Conservation (phyloP, 2,888 invertebrate species). For the Drosophila seclusa region DNA sequence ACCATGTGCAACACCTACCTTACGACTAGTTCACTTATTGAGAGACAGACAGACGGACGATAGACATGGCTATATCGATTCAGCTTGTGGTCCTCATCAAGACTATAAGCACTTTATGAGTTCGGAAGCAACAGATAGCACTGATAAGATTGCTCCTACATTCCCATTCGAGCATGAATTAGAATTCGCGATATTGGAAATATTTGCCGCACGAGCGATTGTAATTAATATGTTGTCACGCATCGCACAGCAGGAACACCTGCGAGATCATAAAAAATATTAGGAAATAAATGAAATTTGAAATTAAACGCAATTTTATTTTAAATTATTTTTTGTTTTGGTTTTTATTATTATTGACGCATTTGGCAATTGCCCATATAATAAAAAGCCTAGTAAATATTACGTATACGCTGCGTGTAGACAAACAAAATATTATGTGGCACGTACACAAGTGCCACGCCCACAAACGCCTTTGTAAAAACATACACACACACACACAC, state of each 20-base stretch:
- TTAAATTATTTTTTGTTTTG: conserved; percentile 40
- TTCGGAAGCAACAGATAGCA: background rate
- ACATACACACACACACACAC: conserved; percentile 32
- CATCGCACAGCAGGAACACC: conserved; percentile 47
- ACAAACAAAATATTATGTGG: conserved; percentile 69
- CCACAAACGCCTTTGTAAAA: conserved; percentile 20
- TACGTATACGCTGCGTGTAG: conserved; percentile 63
- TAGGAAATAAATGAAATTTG: conserved; percentile 54
- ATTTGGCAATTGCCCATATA: conserved; percentile 68
- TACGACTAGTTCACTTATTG: background rate
- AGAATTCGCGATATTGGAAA: conserved; percentile 12
- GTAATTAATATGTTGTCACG: conserved; percentile 69
- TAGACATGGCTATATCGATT: background rate
- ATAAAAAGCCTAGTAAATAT: conserved; percentile 71
- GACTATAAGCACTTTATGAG: background rate
- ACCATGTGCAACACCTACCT: background rate
- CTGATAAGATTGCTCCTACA: background rate
- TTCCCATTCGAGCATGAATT: conserved; percentile 35
- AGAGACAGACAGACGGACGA: background rate
- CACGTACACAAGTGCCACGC: conserved; percentile 58
- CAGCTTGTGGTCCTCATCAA: background rate
- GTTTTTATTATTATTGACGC: conserved; percentile 55
- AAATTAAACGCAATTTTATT: conserved; percentile 76
- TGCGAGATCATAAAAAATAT: conserved; percentile 45
- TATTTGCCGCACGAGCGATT: conserved; percentile 14